Base-by-base conservation (phyloP, 2,797 vertebrate genomes). In the Petrocephalus sullivani region DNA sequence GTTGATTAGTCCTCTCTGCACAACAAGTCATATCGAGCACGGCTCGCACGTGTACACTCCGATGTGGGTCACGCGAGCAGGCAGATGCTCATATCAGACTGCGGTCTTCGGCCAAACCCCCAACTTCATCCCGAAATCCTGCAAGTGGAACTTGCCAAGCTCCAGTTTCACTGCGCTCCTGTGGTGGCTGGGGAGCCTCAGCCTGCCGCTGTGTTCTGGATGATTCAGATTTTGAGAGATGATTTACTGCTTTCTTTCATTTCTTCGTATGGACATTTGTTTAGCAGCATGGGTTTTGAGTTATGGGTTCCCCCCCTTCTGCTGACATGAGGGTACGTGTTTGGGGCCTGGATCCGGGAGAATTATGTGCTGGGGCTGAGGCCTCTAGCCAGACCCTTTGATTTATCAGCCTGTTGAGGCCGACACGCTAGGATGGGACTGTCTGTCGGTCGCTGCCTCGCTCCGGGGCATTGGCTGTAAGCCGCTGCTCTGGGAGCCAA, bases 291-390 rank as follows among this genome's bases (percentile, higher is more conserved):
- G 6, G 53, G 14, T 67, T 84, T 33, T 64, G 87, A 19, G 6
- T 85, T 83, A 67, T 83, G 51, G 58, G 49, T 85, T 6, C 75
- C 75, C n/a, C 37, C 71, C 78, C n/a, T 10, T 19, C 57, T 82
- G 78, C 83, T 28, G 88, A 86, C 61, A 58, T 78, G 53, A 58
- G 53, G 37, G 21, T 51, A 88, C 53, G 16, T 51, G 8, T 14
- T 75, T 83, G 51, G 10, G 33, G 53, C 51, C 53, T 37, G 16
- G n/a, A 46, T 78, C n/a, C 3, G 8, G 61, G 53, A 58, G 88
- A 88, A 86, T 88, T 86, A 86, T 86, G 84, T 58, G 61, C 54
- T 33, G 61, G 12, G 19, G 16, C 83, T 75, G 83, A 86, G 88
- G 53, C 37, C 53, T 12, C 14, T 9, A 58, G 33, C 23, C 10